Evolutionary conservation across 1,140 invertebrate genomes (phyloP).

Genomic region (Melitaea cinxia): DNA sequence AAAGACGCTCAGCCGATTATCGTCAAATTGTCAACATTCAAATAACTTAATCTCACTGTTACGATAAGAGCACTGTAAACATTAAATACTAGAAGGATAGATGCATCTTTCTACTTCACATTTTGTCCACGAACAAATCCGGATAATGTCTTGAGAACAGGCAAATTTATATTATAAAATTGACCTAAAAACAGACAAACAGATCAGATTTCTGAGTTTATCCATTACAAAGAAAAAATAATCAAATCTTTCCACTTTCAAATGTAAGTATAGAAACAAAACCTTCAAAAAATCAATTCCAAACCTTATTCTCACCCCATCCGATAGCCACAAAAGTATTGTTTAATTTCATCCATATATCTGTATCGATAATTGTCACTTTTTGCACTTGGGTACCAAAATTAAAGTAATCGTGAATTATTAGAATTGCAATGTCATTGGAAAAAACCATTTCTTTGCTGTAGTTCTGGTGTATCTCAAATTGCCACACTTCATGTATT

Average conservation of each 20-base stretch:
- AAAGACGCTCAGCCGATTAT: too few species aligned
- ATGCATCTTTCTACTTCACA: too few species aligned
- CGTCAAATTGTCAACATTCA: too few species aligned
- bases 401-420: slow-evolving; percentile 44
- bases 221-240: too few species aligned
- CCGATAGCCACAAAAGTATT: slow-evolving; percentile 45
- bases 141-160: too few species aligned
- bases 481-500: slow-evolving; percentile 48
- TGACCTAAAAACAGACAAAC: too few species aligned
- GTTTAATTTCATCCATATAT: slow-evolving; percentile 45
- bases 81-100: too few species aligned
- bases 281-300: background rate
- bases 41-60: too few species aligned
- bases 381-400: slow-evolving; percentile 43
- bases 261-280: background rate
- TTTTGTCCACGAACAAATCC: too few species aligned
- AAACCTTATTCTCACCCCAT: slow-evolving; percentile 49
- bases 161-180: too few species aligned
- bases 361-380: slow-evolving; percentile 34
- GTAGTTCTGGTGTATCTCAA: slow-evolving; percentile 45
- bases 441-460: slow-evolving; percentile 35
- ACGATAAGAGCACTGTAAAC: too few species aligned
- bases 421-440: slow-evolving; percentile 52
- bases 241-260: background rate
- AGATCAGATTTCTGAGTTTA: too few species aligned